Evolutionary conservation across 1,140 invertebrate genomes (phyloP), one percentile per base, ranked within the genome.

Genomic region (Aricia agestis): DNA sequence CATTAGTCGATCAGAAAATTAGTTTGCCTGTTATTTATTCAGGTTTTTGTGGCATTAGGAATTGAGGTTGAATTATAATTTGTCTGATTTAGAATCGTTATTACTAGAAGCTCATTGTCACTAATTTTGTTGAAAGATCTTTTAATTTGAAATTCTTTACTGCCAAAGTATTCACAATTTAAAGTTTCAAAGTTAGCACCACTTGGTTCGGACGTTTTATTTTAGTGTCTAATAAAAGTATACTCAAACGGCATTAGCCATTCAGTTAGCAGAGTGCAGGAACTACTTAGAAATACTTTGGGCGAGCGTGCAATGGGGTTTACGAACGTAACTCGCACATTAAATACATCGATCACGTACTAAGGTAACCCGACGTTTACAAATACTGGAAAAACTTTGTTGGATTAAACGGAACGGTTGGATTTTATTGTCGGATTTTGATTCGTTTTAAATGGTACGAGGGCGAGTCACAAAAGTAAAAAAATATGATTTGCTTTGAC

Each of bases 221-320:
- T 59, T 59, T 59, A 19, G 5, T 59, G 58, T 18, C 58, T 18
- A 59, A 59, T 18, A 59, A 52, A 52, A 52, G 11, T 63, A 63
- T 25, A 63, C 19, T 25, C 10, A 13, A 63, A 63, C 18, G 18
- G 19, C 59, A 63, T 63, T 63, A 63, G 59, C 59, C 59, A 63
- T 63, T 63, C 59, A 63, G 59, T 63, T 63, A 63, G 59, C 59
- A 63, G 19, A 63, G 59, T 63, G 59, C 59, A 63, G 59, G 59
- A 25, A 19, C 59, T 19, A 63, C 59, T 63, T 63, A 25, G 59
- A 25, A 19, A 18, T 19, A 63, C 59, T 63, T 63, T 59, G 58
- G 58, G n/a, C 18, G 58, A 19, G 59, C 19, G 59, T 19, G 18
- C 17, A 63, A 63, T 63, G 59, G 45, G 36, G 59, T 25, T 19